Base-by-base conservation (phyloP, 2,113 vertebrate genomes). In the Sinocyclocheilus maitianheensis region DNA sequence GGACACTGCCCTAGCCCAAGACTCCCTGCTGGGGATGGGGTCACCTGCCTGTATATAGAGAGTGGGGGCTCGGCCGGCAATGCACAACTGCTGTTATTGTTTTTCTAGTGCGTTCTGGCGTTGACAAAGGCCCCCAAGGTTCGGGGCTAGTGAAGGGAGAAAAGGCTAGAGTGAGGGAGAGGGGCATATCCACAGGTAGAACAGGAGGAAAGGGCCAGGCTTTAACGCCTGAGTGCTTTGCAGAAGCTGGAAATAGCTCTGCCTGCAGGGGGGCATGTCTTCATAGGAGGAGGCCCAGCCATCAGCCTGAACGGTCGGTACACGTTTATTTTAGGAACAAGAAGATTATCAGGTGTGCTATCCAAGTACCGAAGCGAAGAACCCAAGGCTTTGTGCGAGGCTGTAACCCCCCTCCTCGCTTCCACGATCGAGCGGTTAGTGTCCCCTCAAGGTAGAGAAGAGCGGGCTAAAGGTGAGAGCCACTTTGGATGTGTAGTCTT, bases 301-400 rank as follows among this genome's bases (percentile, higher is more conserved):
- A 63, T 93, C 91, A 90, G 85, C 92, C 91, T 90, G 91, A 92
- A 92, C 90, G 72, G 79, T 60, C 46, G 55, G 72, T 83, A 30
- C 80, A 76, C 14, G 30, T 86, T 77, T 83, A 94, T 92, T 89
- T 91, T 92, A 90, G 92, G 93, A 92, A 94, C 92, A 93, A 93
- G 92, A 89, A 92, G 93, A 94, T 95, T 93, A 94, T 90, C 90
- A 92, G 55, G 77, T 65, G 71, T 77, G 48, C 71, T 80, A 71
- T 85, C 83, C 69, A 75, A 81, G 26, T 26, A n/a, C 77, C 63
- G 43, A 75, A 75, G 40, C 43, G 58, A 34, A 20, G 65, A 71
- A 40, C 26, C 40, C 48, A 46, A 30, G 24, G 55, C 26, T 63
- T 30, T 75, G 77, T 80, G 16, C 1, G 0, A 34, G 16, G 63